phyloP scores from a whole-genome alignment of 2,113 vertebrate genomes.

The Pterophyllum scalare region DNA sequence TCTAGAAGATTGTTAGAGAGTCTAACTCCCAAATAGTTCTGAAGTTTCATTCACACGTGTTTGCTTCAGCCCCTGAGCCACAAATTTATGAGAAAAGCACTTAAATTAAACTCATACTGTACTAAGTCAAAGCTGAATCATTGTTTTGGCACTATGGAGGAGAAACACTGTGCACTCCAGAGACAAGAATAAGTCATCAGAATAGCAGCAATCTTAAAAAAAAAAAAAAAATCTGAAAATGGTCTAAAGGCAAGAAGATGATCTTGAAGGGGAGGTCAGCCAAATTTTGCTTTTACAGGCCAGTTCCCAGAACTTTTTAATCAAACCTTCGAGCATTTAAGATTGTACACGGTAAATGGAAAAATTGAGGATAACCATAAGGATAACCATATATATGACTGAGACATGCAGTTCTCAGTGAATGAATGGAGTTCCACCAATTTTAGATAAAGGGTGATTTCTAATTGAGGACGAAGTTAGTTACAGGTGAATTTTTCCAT shows the following conservation, averaged over 20 bases:
- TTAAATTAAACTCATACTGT: not conserved
- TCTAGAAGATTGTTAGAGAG: not conserved
- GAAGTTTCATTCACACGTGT: not conserved
- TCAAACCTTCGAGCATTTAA: not conserved
- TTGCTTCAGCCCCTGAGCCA: not conserved
- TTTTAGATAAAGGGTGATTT: rapidly evolving
- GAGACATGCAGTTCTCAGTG: not conserved
- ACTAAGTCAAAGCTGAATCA: not conserved
- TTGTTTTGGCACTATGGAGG: not conserved
- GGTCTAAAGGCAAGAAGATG: too few relatives aligned
- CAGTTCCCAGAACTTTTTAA: not conserved
- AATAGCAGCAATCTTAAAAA: not conserved
- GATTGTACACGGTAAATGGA: not conserved
- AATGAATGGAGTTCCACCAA: not conserved
- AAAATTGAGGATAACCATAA: not conserved
- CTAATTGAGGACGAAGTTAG: not conserved
- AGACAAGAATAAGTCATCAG: not conserved
- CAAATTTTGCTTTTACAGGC: not conserved
- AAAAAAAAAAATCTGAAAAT: not conserved
- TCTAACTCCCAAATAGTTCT: not conserved
- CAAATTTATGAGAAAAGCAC: not conserved
- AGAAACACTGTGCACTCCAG: not conserved
- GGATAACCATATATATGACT: rapidly evolving
- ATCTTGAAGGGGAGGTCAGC: too few relatives aligned
- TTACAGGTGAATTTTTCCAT: not conserved